Percentiles rank a stretch among this genome's conserved stretches.
Evolutionary conservation across 2,888 invertebrate species (phyloP).

Genomic region (Synergus itoensis): DNA sequence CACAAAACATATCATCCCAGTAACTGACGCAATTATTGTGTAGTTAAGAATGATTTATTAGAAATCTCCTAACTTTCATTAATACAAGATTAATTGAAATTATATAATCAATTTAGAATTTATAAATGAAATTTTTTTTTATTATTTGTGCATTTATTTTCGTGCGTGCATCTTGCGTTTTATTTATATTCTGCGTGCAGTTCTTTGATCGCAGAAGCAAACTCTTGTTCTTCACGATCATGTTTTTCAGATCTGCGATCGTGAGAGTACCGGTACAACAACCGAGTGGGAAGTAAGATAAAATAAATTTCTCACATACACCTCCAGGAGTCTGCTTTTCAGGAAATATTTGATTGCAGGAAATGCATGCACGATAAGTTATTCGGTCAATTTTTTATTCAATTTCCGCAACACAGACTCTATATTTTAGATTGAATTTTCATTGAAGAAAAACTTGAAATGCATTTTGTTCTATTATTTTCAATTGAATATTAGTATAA

Average conservation of each 20-base stretch:
- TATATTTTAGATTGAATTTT: neutral
- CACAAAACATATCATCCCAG: neutral
- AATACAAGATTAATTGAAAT: neutral
- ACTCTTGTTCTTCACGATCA: conserved; percentile 38
- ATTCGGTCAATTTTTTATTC: conserved; percentile 31
- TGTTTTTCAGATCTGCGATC: conserved; percentile 47
- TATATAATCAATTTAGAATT: neutral
- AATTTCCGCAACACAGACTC: conserved; percentile 1
- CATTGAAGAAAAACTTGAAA: too few species aligned
- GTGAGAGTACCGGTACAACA: conserved; percentile 54
- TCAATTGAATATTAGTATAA: neutral
- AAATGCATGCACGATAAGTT: conserved; percentile 46
- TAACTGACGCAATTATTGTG: neutral
- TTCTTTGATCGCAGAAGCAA: conserved; percentile 26
- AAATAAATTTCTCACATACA: conserved; percentile 68
- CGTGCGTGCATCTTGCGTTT: neutral
- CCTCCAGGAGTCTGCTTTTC: conserved; percentile 45
- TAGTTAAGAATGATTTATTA: neutral
- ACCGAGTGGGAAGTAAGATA: conserved; percentile 62
- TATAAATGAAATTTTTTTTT: neutral
- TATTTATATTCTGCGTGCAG: neutral
- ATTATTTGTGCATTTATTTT: neutral
- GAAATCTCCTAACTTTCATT: neutral
- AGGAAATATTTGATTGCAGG: conserved; percentile 37
- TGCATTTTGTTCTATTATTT: too few species aligned